Evolutionary conservation across 2,113 vertebrate genomes (phyloP).

Genomic region (Craseonycteris thonglongyai): DNA sequence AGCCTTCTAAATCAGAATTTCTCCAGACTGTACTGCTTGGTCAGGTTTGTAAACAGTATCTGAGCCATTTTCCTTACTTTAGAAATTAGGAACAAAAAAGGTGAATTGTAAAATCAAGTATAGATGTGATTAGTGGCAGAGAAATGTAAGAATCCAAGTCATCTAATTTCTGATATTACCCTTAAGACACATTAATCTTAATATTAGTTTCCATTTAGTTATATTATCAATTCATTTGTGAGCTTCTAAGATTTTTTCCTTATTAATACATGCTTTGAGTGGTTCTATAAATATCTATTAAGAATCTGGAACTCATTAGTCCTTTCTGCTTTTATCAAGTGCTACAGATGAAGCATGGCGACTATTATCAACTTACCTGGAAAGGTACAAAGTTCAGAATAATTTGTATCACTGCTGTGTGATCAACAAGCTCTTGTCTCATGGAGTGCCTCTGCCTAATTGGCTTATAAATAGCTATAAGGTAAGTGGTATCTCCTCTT

Average conservation of each 20-base stretch:
- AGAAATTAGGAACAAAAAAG: background rate
- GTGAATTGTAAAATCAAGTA: background rate
- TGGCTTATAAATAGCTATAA: conserved; percentile 95
- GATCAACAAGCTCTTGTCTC: conserved; percentile 92
- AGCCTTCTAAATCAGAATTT: background rate
- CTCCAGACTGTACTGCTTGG: background rate
- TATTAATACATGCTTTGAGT: background rate
- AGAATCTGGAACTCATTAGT: background rate
- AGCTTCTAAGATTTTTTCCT: background rate
- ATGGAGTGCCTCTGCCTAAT: conserved; percentile 89
- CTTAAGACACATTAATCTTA: background rate
- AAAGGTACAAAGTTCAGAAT: conserved; percentile 84
- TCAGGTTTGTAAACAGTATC: background rate
- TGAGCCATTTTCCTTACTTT: background rate
- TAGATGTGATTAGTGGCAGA: background rate
- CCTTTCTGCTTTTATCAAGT: conserved; percentile 73
- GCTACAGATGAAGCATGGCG: conserved; percentile 96
- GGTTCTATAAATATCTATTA: background rate
- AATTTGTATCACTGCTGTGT: conserved; percentile 89
- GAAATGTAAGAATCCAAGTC: background rate
- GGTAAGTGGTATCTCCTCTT: conserved; percentile 74
- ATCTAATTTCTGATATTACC: background rate
- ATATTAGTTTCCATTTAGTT: background rate
- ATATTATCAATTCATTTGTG: background rate
- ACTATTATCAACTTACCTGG: conserved; percentile 88